Evolutionary conservation across 1,140 invertebrate genomes (phyloP).

Genomic region (Plutomurus gul): DNA sequence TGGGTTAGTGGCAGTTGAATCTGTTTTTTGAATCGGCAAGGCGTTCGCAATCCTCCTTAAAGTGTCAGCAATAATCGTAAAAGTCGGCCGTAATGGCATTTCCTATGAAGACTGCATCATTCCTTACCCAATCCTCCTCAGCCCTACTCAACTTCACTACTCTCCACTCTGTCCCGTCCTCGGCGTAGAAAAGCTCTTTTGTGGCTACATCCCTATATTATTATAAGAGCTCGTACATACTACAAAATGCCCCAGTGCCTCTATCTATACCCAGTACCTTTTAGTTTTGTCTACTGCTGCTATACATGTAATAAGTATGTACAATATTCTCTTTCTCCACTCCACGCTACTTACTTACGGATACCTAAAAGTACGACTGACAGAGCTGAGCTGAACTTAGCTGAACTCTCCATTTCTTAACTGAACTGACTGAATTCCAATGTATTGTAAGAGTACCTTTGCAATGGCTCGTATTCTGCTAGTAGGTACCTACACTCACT

Average conservation of each 20-base stretch:
- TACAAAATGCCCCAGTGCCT: too few relatives aligned
- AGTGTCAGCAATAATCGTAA: conserved; percentile 54
- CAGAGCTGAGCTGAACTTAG: background rate
- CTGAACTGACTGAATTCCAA: background rate
- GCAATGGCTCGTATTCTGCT: too few relatives aligned
- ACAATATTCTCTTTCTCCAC: background rate
- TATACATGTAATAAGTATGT: too few relatives aligned
- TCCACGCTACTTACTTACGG: too few relatives aligned
- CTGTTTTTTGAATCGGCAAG: conserved; percentile 54
- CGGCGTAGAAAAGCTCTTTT: background rate
- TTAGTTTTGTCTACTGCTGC: too few relatives aligned
- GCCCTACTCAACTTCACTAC: conserved; percentile 2
- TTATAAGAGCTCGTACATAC: too few relatives aligned
- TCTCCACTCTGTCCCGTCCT: background rate
- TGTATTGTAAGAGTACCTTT: too few relatives aligned
- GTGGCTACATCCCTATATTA: background rate
- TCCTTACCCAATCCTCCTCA: conserved; percentile 45
- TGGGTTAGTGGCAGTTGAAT: conserved; percentile 53
- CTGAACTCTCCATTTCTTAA: background rate
- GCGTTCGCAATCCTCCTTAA: conserved; percentile 54
- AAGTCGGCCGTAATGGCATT: conserved; percentile 53
- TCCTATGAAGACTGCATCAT: conserved; percentile 53
- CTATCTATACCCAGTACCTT: too few relatives aligned
- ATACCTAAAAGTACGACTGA: too few relatives aligned
- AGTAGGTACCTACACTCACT: too few relatives aligned